These are phyloP conservation scores for Sebastes miniatus DNA, from an alignment of 2,797 vertebrate species.

Conservation along the genomic window DNA sequence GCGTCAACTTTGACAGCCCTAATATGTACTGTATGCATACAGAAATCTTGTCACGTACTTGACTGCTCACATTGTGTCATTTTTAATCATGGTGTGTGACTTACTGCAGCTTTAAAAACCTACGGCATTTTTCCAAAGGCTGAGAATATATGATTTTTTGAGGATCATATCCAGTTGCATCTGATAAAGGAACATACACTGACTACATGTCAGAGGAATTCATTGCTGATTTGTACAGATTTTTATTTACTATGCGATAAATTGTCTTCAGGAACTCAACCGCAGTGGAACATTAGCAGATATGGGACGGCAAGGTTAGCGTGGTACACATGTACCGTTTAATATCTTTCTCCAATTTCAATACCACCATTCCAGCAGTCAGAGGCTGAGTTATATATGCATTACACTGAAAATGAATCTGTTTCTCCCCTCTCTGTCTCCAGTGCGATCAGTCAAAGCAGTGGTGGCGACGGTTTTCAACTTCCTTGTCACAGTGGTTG, in stretches of 20 bases:
- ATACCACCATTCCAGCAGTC: no score
- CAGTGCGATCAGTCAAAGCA: constrained; percentile 91
- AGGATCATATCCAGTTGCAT: background rate
- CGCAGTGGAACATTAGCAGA: constrained; percentile 84
- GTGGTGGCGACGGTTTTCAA: constrained; percentile 91
- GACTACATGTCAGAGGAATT: background rate
- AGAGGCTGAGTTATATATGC: background rate
- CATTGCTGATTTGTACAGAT: background rate
- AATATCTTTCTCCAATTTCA: background rate
- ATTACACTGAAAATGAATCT: background rate
- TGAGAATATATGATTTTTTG: background rate
- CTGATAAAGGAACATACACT: background rate
- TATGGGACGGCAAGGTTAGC: constrained; percentile 89
- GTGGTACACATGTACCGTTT: background rate
- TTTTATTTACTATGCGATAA: background rate
- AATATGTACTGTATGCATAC: no score
- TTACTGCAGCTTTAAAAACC: background rate
- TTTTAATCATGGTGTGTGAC: background rate
- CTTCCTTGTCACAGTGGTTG: constrained; percentile 92
- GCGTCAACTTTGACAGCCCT: no score
- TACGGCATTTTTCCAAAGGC: background rate
- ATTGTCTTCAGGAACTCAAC: constrained; percentile 76
- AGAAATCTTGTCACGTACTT: background rate
- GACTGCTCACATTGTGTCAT: background rate
- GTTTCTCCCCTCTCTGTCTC: background rate